Evolutionary conservation across 2,797 vertebrate genomes (phyloP), one percentile per base, ranked within the genome.

Genomic region (Neomorphus geoffroyi): DNA sequence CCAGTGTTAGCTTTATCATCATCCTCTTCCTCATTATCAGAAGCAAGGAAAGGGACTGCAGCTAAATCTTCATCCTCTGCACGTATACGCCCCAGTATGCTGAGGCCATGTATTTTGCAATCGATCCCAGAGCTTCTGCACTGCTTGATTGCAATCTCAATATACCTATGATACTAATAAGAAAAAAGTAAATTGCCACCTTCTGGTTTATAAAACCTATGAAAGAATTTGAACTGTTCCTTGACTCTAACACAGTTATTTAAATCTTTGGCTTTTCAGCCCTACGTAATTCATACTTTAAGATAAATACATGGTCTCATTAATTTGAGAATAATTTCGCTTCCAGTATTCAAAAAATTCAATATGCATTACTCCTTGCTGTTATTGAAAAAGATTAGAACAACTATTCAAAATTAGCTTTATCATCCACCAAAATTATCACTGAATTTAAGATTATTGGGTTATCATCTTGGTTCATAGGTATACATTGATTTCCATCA

Each of bases 41-140:
- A 99, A 2, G 99, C 99, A 80, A 99, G 97, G 96, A 99, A 99
- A 89, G 99, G 99, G 27, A 99, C 99, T 0, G 99, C 98, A n/a
- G 99, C 99, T 96, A 99, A 88, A 94, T 99, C 99, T 95, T 99
- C 99, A 61, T 99, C 99, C 91, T 99, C 99, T 1, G 99, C 99
- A 43, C 99, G 98, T 89, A 99, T 98, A 13, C 99, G 99, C 1
- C 99, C 99, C 72, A 99, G 97, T 18, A 99, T 98, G 82, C 98
- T 98, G 60, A 99, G 98, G 13, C 99, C 99, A 1, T 99, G 99
- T 94, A 99, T 99, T 96, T 99, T 99, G 91, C 99, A 99, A 97
- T 99, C 99, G 8, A 99, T 99, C 6, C 99, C 99, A 10, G 99
- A 99, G 97, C 99, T 99, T 74, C 99, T 98, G 96, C 99, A 99